phyloP scores from a whole-genome alignment of 2,113 vertebrate species.

The Parus major region DNA sequence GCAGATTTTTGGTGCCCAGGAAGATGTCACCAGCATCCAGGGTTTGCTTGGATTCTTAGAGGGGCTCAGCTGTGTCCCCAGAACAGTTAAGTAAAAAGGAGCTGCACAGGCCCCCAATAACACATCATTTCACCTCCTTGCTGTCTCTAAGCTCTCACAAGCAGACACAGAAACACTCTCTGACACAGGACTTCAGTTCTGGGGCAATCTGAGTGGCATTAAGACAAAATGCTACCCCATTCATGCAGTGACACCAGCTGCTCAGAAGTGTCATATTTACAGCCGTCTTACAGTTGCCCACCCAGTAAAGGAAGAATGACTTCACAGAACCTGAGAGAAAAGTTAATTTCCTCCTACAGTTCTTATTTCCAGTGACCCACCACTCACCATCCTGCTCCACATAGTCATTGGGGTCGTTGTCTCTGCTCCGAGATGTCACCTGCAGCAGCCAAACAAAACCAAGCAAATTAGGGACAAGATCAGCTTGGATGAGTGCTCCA shows the following conservation, averaged over 20 bases:
- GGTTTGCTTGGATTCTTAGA: neutral
- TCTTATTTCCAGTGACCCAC: neutral
- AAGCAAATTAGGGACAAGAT: neutral
- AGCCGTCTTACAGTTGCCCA: rapidly evolving
- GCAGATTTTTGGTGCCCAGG: neutral
- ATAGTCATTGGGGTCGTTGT: slow-evolving; percentile 96
- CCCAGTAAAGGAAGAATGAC: neutral
- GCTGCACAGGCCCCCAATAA: neutral
- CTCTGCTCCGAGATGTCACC: slow-evolving; percentile 96
- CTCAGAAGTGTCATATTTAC: neutral
- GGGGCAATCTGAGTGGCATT: neutral
- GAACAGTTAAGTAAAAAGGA: neutral
- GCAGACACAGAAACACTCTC: neutral
- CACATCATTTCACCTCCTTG: neutral
- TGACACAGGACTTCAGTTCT: neutral
- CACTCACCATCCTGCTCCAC: slow-evolving; percentile 93
- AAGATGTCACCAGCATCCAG: neutral
- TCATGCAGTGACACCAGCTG: neutral
- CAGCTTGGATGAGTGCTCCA: neutral
- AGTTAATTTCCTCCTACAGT: neutral
- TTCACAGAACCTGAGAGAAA: neutral
- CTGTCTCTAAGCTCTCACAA: neutral
- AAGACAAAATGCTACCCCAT: neutral
- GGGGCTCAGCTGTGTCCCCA: neutral
- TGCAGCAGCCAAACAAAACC: slow-evolving; percentile 41